Base-by-base conservation (phyloP, 2,888 invertebrate species). In the Eumacrocentrus americanus region DNA sequence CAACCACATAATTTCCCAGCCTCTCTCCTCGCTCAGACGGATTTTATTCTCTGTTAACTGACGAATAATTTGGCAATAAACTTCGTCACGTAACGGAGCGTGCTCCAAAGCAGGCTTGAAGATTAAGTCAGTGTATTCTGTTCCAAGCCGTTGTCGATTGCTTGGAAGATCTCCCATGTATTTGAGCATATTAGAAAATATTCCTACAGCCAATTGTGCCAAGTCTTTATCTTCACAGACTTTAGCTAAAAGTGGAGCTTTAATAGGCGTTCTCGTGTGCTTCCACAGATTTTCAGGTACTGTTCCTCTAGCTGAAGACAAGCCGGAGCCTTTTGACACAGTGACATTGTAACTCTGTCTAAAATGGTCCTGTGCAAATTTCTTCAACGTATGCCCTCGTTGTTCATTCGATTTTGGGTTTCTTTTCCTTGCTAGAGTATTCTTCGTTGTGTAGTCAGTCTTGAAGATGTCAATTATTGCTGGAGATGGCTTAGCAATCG, bases 1-100 rank as follows among this genome's bases (percentile, higher is more conserved):
- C 59, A 98, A 83, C 91, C 96, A 97, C 87, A 98, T 87, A 62
- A 97, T 81, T 78, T 98, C 95, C 97, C 97, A 98, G 0, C 95
- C 96, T 60, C 92, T 84, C 78, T 95, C 94, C 79, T 95, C 95
- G 75, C 95, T 95, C 52, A 90, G 81, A 54, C 87, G 86, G 75
- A 91, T 90, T 65, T 89, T 86, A 80, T 97, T 98, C 69, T 90
- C 91, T 0, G 94, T 97, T 64, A 98, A 81, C 80, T 98, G 97
- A 75, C 95, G 92, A 89, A 97, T 92, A 62, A 97, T 86, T 81
- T 98, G 97, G 76, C 96, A 97, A 75, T 92, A 97, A 23, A 94
- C 84, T 82, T 98, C 97, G 77, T 97, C 97, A 53, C 92, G 86
- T 47, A 97, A 83, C 40, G 87, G 81, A 67, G 91, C 85, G 70